phyloP scores from a whole-genome alignment of 2,113 vertebrate genomes.

The Leptocoma aspasia region DNA sequence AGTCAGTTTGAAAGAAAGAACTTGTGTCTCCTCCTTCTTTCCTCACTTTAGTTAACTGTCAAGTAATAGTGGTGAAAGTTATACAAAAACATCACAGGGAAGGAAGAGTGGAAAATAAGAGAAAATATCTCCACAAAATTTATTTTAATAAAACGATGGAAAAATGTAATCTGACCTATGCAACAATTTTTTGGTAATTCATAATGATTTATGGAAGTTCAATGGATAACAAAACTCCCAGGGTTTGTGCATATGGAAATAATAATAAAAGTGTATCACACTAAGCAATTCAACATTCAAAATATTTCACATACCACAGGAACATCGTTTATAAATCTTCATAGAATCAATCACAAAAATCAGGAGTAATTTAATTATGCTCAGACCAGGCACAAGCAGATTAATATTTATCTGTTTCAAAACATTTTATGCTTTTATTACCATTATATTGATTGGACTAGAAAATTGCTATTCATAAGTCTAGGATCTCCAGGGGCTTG shows the following conservation, averaged over 20 bases:
- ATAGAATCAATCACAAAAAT: not conserved
- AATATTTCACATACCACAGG: slow-evolving; percentile 20
- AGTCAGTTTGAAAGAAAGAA: not conserved
- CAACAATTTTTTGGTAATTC: not conserved
- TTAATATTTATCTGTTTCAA: not conserved
- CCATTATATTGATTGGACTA: not conserved
- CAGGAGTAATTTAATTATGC: not conserved
- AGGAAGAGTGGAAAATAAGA: not conserved
- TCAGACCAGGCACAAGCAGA: not conserved
- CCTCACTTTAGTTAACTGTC: not conserved
- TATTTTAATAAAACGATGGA: not conserved
- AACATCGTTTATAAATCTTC: not conserved
- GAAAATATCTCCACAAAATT: not conserved
- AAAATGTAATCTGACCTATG: not conserved
- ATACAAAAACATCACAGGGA: not conserved
- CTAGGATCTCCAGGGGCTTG: not conserved
- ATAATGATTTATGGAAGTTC: not conserved
- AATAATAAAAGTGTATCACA: slow-evolving; percentile 3
- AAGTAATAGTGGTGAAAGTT: not conserved
- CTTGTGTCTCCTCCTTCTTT: not conserved
- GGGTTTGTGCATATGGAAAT: slow-evolving; percentile 17
- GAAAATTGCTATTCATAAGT: not conserved
- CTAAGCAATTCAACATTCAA: not conserved
- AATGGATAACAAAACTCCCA: slow-evolving; percentile 11
- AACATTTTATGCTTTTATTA: not conserved